Evolutionary conservation across 2,797 vertebrate species (phyloP).

Genomic region (Pelobates cultripes): DNA sequence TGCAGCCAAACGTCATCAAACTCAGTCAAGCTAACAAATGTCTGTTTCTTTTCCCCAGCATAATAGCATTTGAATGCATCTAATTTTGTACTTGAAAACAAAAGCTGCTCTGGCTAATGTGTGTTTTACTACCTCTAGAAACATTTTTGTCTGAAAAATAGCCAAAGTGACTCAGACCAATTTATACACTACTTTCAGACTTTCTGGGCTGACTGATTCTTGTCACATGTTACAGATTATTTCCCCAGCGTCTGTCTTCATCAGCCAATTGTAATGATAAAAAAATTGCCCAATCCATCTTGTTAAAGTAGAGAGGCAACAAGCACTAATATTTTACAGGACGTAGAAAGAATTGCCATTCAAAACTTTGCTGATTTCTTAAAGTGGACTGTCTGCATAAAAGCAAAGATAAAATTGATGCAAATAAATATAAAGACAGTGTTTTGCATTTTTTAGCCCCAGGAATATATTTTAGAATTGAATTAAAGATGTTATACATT

Average conservation of each 20-base stretch:
- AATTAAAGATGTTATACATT: too few species aligned
- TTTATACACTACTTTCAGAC: conserved; percentile 15
- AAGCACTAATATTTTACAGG: not conserved
- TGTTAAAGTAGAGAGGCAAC: not conserved
- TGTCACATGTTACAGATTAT: conserved; percentile 6
- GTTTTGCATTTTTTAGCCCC: not conserved
- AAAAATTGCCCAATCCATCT: not conserved
- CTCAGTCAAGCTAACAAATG: not conserved
- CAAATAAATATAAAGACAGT: not conserved
- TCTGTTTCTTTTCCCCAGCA: not conserved
- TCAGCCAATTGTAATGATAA: conserved; percentile 14
- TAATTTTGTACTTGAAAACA: conserved; percentile 18
- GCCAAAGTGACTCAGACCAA: conserved; percentile 4
- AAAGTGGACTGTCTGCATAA: not conserved
- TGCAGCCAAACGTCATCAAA: not conserved
- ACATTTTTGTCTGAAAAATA: not conserved
- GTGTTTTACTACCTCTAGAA: not conserved
- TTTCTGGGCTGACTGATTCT: not conserved
- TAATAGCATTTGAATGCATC: conserved; percentile 10
- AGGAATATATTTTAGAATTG: not conserved
- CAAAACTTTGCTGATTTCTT: not conserved
- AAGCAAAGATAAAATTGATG: not conserved
- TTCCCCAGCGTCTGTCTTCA: conserved; percentile 7
- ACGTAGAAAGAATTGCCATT: not conserved
- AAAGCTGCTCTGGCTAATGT: conserved; percentile 1